Evolutionary conservation across 1,140 invertebrate species (phyloP).

Genomic region (Dendrolimus kikuchii): DNA sequence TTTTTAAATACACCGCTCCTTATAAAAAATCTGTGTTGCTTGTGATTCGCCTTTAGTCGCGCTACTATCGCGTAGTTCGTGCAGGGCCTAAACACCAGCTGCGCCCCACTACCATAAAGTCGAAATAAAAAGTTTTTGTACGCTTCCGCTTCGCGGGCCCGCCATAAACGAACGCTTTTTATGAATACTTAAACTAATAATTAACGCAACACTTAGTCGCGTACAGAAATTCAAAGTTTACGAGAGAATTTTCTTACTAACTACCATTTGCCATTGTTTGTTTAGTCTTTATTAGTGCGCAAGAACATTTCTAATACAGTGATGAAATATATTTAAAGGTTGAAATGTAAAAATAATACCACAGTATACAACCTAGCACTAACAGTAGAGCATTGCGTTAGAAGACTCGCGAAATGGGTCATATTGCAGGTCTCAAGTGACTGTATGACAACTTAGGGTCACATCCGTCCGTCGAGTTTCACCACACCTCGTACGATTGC

Average conservation of each 20-base stretch:
- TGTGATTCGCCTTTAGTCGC: not conserved
- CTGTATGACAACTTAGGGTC: too few relatives aligned
- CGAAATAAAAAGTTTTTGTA: conserved; percentile 39
- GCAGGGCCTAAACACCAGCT: conserved; percentile 30
- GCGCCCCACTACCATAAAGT: conserved; percentile 22
- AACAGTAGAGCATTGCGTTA: too few relatives aligned
- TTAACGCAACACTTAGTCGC: conserved; percentile 40
- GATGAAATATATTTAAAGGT: too few relatives aligned
- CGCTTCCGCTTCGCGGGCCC: conserved; percentile 31
- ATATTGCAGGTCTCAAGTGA: too few relatives aligned
- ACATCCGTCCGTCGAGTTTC: too few relatives aligned
- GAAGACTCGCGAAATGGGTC: too few relatives aligned
- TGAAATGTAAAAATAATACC: too few relatives aligned
- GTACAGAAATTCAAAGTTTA: conserved; percentile 37
- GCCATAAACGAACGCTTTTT: conserved; percentile 38
- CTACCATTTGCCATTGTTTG: conserved; percentile 22
- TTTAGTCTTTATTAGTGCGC: conserved; percentile 25
- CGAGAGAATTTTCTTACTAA: conserved; percentile 33
- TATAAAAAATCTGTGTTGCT: not conserved
- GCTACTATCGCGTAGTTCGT: not conserved
- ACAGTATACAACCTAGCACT: too few relatives aligned
- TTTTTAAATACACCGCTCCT: too few relatives aligned
- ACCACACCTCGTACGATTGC: too few relatives aligned
- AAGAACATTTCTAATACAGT: not conserved
- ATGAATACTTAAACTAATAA: conserved; percentile 50